Conservation (phyloP, 1,140 invertebrate species). For the Platorchestia sp. region DNA sequence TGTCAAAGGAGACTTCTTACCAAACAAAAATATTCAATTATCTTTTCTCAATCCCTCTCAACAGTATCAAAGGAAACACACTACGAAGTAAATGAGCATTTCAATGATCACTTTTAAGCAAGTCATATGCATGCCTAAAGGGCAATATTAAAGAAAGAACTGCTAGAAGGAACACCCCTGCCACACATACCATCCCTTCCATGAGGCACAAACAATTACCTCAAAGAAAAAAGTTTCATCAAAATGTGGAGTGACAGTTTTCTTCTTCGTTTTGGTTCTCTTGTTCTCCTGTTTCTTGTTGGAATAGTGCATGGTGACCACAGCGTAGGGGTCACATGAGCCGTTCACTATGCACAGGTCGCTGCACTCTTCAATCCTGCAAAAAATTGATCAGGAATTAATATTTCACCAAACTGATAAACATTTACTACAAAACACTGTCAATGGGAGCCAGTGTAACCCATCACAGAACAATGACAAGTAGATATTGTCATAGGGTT, state of each 20-base stretch:
- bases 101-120: not conserved
- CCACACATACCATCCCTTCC: not conserved
- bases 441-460: not conserved
- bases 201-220: slow-evolving; percentile 73
- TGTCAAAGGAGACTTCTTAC: no score
- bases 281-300: slow-evolving; percentile 86
- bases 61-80: no score
- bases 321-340: slow-evolving; percentile 90
- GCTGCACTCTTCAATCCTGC: slow-evolving; percentile 84
- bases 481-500: no score
- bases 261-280: slow-evolving; percentile 88
- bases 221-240: slow-evolving; percentile 91
- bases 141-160: not conserved
- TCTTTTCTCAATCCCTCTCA: no score
- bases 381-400: not conserved
- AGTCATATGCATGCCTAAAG: not conserved
- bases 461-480: no score
- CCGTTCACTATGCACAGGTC: slow-evolving; percentile 91
- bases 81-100: no score
- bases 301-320: slow-evolving; percentile 83
- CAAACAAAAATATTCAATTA: no score
- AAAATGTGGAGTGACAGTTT: slow-evolving; percentile 89
- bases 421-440: not conserved
- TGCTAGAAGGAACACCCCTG: not conserved
- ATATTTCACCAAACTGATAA: not conserved